A percentile compares a stretch with the other conserved stretches of the same genome.
Evolutionary conservation across 2,113 vertebrate genomes (phyloP).

Genomic region (pig (Sus scrofa)): DNA sequence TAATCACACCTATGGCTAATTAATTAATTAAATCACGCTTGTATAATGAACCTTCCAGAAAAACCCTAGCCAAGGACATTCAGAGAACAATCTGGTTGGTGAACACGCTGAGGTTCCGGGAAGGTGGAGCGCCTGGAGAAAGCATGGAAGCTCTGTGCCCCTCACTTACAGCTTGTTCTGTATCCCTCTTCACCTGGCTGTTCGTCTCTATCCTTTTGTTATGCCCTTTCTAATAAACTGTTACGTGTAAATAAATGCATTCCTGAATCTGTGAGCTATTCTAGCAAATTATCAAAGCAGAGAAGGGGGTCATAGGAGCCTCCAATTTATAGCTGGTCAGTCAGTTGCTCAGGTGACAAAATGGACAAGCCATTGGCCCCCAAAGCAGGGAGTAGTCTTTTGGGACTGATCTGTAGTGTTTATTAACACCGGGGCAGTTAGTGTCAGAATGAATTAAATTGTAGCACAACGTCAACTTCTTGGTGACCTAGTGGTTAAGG

Average conservation of each 20-base stretch:
- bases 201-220: not conserved
- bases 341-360: not conserved
- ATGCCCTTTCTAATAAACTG: not conserved
- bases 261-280: not conserved
- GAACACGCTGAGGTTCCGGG: not conserved
- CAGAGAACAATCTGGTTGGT: not conserved
- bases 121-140: not conserved
- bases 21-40: not conserved
- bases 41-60: not conserved
- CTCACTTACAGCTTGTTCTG: not conserved
- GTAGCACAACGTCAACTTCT: not conserved
- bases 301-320: not conserved
- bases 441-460: not conserved
- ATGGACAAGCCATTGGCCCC: not conserved
- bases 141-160: not conserved
- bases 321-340: not conserved
- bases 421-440: not conserved
- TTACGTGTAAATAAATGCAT: not conserved
- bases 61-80: not conserved
- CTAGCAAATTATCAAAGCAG: not conserved
- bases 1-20: not conserved
- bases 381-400: not conserved
- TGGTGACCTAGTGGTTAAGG: no score
- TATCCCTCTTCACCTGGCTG: not conserved
- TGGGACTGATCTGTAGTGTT: not conserved